Conservation (phyloP, 2,797 vertebrate genomes). For the Smutsia gigantea region DNA sequence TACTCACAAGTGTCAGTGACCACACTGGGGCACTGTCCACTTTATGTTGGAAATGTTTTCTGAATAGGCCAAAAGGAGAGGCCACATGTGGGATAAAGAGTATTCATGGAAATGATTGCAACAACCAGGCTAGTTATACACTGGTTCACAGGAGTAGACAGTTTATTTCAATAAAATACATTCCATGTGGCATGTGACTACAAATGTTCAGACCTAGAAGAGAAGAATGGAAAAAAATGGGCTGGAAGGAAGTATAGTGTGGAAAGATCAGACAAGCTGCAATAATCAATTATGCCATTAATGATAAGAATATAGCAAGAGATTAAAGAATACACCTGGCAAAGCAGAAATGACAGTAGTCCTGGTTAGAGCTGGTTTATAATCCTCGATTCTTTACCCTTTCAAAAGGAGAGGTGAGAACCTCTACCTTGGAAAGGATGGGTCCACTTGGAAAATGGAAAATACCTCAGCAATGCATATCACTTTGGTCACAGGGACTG, state of each 20-base stretch:
- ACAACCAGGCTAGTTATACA: not conserved
- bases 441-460: not conserved
- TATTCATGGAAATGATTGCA: not conserved
- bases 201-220: not conserved
- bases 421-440: not conserved
- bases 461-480: not conserved
- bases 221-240: constrained; percentile 64
- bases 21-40: not conserved
- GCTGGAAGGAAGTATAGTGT: not conserved
- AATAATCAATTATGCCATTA: constrained; percentile 38
- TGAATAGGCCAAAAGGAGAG: not conserved
- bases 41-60: not conserved
- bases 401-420: not conserved
- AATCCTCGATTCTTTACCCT: not conserved
- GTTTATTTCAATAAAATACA: not conserved
- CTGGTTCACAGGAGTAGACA: not conserved
- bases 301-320: constrained; percentile 46
- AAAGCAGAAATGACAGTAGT: not conserved
- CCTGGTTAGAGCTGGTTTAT: not conserved
- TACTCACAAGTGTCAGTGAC: not conserved
- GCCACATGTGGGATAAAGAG: not conserved
- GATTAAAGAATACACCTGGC: constrained; percentile 50
- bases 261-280: constrained; percentile 23
- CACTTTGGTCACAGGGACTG: not conserved
- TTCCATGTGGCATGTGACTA: not conserved